These are phyloP conservation scores for Amphipoea oculea DNA, from an alignment of 2,888 invertebrate genomes.

Conservation along the genomic window DNA sequence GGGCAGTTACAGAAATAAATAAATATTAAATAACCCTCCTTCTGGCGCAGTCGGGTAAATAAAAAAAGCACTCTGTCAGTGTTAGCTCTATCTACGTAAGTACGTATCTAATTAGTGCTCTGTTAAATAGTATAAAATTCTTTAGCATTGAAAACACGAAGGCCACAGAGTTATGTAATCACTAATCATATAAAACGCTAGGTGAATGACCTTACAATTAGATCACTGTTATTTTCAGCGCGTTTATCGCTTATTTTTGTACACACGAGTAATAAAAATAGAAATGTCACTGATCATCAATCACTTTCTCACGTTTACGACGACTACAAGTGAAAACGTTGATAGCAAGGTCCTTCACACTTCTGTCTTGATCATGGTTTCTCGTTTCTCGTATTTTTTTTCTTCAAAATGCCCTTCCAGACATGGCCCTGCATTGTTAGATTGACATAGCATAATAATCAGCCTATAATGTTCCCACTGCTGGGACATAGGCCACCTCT, in stretches of 20 bases:
- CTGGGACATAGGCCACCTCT: no score
- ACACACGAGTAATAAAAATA: slow-evolving; percentile 10
- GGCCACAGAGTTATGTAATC: slow-evolving; percentile 14
- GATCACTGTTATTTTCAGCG: slow-evolving; percentile 26
- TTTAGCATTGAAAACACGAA: slow-evolving; percentile 1
- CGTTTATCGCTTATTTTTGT: slow-evolving; percentile 47
- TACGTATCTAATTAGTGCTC: not conserved
- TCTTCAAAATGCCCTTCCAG: not conserved
- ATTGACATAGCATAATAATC: not conserved
- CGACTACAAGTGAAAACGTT: not conserved
- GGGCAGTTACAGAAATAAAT: no score
- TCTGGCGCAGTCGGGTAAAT: no score
- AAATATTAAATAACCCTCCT: no score
- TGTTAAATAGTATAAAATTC: not conserved
- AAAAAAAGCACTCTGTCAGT: not conserved
- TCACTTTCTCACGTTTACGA: slow-evolving; percentile 22
- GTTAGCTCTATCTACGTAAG: no score
- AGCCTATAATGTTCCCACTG: no score
- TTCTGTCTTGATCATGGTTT: not conserved
- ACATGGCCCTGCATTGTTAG: not conserved
- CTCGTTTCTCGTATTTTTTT: not conserved
- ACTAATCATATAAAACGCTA: slow-evolving; percentile 7
- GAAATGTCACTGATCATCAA: slow-evolving; percentile 24
- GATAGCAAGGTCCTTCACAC: not conserved
- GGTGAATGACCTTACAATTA: slow-evolving; percentile 42